Percentiles rank a stretch among this genome's conserved stretches.
Evolutionary conservation across 1,140 invertebrate genomes (phyloP).

Genomic region (Pristionchus pacificus): DNA sequence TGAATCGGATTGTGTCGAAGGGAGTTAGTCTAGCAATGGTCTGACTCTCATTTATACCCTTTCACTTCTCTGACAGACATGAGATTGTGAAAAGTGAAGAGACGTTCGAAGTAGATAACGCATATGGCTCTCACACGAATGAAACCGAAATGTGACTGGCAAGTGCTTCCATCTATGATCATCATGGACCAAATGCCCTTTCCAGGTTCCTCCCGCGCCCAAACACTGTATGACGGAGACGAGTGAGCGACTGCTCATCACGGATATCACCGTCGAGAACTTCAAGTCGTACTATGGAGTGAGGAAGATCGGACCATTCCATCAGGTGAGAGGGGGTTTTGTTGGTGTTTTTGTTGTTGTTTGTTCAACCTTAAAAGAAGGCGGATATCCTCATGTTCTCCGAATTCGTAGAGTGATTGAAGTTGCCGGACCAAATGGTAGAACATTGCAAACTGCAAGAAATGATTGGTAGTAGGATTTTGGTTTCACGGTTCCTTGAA

Average conservation of each 20-base stretch:
- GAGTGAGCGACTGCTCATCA: conserved; percentile 74
- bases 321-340: conserved; percentile 35
- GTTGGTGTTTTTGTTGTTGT: conserved; percentile 11
- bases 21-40: no score
- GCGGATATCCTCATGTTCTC: conserved; percentile 17
- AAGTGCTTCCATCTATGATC: no score
- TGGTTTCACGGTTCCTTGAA: background rate
- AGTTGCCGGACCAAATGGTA: background rate
- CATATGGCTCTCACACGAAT: no score
- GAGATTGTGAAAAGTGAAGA: no score
- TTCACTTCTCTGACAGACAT: no score
- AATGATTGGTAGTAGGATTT: background rate
- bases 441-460: background rate
- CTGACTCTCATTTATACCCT: background rate
- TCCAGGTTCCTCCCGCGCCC: conserved; percentile 30
- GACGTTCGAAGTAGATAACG: no score
- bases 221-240: conserved; percentile 14
- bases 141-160: no score
- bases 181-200: background rate
- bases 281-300: conserved; percentile 94
- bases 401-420: background rate
- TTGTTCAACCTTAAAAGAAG: conserved; percentile 7
- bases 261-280: conserved; percentile 83
- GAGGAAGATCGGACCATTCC: conserved; percentile 47
- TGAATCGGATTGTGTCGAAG: no score